Conservation (phyloP, 1,140 invertebrate species). For the Wiebesia pumilae region DNA sequence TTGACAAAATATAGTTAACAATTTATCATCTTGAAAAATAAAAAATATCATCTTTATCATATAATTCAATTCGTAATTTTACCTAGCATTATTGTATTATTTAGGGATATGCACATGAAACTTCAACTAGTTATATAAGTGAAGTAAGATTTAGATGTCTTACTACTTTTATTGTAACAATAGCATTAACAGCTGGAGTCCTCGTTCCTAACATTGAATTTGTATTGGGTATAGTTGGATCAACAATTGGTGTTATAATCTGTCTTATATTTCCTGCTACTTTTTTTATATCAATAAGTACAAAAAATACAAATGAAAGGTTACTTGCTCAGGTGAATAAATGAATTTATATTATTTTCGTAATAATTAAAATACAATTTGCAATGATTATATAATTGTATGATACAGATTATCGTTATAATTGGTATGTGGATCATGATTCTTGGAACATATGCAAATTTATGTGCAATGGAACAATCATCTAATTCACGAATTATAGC, state of each 20-base stretch:
- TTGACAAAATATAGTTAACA: background rate
- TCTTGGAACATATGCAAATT: constrained; percentile 89
- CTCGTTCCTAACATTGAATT: constrained; percentile 93
- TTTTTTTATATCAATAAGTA: constrained; percentile 83
- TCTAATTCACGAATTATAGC: constrained; percentile 59
- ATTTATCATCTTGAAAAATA: too few species aligned
- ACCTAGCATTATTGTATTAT: background rate
- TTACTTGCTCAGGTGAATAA: constrained; percentile 80
- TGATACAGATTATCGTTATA: constrained; percentile 80
- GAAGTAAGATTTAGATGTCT: constrained; percentile 86
- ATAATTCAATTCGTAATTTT: background rate
- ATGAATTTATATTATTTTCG: background rate
- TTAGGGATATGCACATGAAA: constrained; percentile 75
- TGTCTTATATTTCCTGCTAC: constrained; percentile 93
- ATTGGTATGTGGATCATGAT: constrained; percentile 88
- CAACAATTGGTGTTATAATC: constrained; percentile 95
- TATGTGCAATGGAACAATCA: constrained; percentile 83
- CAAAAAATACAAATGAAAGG: constrained; percentile 84
- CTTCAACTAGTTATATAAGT: constrained; percentile 82
- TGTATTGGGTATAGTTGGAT: constrained; percentile 92
- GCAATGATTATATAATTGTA: background rate
- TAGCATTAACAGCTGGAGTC: constrained; percentile 86
- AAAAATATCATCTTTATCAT: too few species aligned
- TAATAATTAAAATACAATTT: background rate
- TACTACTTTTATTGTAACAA: constrained; percentile 84